phyloP scores from a whole-genome alignment of 2,797 vertebrate species.

The Eidolon dupreanum region DNA sequence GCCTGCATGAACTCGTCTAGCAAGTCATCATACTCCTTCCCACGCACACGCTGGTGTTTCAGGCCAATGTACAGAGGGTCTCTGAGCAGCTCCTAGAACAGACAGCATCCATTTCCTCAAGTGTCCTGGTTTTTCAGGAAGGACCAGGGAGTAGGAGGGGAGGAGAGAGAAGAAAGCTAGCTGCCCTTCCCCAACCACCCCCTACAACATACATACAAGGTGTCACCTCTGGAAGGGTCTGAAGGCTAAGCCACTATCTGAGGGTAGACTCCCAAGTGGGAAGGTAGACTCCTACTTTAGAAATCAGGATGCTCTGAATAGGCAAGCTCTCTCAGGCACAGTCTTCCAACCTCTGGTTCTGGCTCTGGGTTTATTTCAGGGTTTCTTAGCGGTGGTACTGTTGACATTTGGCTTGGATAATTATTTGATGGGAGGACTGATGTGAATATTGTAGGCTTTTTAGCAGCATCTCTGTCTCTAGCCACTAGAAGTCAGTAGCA shows the following conservation, averaged over 20 bases:
- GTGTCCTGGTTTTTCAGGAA: not conserved
- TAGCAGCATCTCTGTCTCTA: not conserved
- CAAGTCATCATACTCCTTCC: slow-evolving; percentile 95
- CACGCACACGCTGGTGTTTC: slow-evolving; percentile 95
- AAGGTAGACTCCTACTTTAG: not conserved
- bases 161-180: not conserved
- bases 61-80: slow-evolving; percentile 98
- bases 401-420: not conserved
- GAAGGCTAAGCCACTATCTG: not conserved
- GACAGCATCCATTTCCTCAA: slow-evolving; percentile 47
- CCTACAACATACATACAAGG: no score
- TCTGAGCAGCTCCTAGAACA: slow-evolving; percentile 91
- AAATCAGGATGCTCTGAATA: not conserved
- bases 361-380: not conserved
- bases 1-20: slow-evolving; percentile 99
- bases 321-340: not conserved
- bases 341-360: not conserved
- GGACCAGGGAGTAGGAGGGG: not conserved
- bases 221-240: not conserved
- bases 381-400: not conserved
- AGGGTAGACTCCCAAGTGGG: not conserved
- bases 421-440: not conserved
- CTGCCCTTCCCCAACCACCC: rapidly evolving
- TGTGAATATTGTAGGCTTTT: not conserved
- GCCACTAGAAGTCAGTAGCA: not conserved